Percentiles rank a stretch among this genome's conserved stretches.
phyloP scores from a whole-genome alignment of 1,140 invertebrate genomes.

The Drosophila kanapiae region DNA sequence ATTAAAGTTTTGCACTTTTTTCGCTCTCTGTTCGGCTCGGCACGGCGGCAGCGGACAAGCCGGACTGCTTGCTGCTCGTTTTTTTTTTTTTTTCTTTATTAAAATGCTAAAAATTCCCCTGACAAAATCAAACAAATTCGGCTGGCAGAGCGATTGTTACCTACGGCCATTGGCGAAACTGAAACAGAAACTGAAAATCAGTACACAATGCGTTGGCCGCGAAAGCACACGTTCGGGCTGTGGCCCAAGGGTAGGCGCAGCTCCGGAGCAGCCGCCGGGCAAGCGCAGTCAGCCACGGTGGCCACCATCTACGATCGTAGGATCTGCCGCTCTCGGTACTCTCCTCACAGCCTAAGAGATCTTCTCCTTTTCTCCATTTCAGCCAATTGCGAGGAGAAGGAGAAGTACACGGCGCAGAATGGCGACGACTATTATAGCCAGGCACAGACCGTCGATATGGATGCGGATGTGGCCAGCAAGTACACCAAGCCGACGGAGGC shows the following conservation, averaged over 20 bases:
- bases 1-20: constrained; percentile 47
- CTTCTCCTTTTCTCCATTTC: constrained; percentile 10
- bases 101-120: constrained; percentile 55
- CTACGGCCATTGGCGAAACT: constrained; percentile 50
- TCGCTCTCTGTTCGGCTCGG: constrained; percentile 16
- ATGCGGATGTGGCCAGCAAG: constrained; percentile 64
- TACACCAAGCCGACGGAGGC: constrained; percentile 67
- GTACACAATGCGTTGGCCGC: constrained; percentile 79
- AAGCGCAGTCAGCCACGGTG: not conserved
- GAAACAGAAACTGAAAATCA: constrained; percentile 49
- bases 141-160: constrained; percentile 51
- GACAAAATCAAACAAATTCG: constrained; percentile 55
- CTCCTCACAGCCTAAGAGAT: not conserved
- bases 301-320: constrained; percentile 72
- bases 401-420: constrained; percentile 69
- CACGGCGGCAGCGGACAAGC: constrained; percentile 20
- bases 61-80: constrained; percentile 22
- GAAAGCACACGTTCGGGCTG: constrained; percentile 69
- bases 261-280: not conserved
- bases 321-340: not conserved
- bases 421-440: constrained; percentile 55
- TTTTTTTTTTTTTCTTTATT: constrained; percentile 48
- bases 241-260: constrained; percentile 13
- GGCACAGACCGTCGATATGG: constrained; percentile 54
- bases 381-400: constrained; percentile 74